A percentile compares a stretch with the other conserved stretches of the same genome.
Conservation (phyloP, 2,888 invertebrate species). For the Conus canariensis region DNA sequence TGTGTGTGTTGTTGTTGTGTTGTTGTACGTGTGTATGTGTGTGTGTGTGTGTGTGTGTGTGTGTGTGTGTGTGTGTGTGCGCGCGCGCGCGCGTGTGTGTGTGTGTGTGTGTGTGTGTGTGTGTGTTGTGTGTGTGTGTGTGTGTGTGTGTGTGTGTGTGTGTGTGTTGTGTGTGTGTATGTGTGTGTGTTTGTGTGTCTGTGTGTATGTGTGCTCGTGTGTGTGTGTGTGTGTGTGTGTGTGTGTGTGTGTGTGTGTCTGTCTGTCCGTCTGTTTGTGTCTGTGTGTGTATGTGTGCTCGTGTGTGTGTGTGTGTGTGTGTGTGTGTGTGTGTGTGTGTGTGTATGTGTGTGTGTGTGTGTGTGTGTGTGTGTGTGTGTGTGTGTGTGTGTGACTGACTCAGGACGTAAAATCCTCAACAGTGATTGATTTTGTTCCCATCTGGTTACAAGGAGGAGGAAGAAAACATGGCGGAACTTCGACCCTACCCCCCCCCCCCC, state of each 20-base stretch:
- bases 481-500: too few species aligned
- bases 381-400: background rate
- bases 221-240: background rate
- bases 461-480: too few species aligned
- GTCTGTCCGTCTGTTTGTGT: too few species aligned
- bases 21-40: background rate
- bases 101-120: constrained; percentile 3
- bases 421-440: too few species aligned
- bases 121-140: constrained; percentile 8
- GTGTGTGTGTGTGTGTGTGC: background rate
- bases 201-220: too few species aligned
- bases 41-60: background rate
- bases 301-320: constrained; percentile 3
- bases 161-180: background rate
- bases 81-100: background rate
- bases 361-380: constrained; percentile 12
- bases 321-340: constrained; percentile 5
- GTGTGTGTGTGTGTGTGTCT: background rate
- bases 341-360: constrained; percentile 2
- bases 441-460: too few species aligned
- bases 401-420: too few species aligned
- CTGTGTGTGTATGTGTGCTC: background rate
- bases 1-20: background rate
- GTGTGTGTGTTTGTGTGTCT: background rate
- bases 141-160: background rate